Conservation (phyloP, 2,888 invertebrate species). For the Aphrophora alni region DNA sequence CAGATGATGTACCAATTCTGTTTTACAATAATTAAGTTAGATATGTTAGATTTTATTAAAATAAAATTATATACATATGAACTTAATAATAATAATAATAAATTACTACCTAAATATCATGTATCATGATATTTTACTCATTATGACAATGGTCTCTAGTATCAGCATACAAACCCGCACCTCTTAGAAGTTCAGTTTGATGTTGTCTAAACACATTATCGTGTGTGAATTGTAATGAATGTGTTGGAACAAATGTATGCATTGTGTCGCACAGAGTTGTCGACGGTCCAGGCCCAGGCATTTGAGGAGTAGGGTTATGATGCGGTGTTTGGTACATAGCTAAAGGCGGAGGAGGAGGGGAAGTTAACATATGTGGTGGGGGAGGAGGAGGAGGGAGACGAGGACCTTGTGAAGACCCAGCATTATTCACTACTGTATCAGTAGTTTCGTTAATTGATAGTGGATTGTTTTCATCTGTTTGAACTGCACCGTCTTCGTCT, state of each 20-base stretch:
- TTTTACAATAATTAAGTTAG: neutral
- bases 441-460: neutral
- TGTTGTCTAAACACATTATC: slow-evolving; percentile 28
- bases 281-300: neutral
- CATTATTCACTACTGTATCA: neutral
- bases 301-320: neutral
- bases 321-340: neutral
- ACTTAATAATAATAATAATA: neutral
- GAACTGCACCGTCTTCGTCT: neutral
- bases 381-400: neutral
- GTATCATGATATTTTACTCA: slow-evolving; percentile 13
- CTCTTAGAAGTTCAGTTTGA: slow-evolving; percentile 24
- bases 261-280: neutral
- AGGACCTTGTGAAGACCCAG: neutral
- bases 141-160: slow-evolving; percentile 32
- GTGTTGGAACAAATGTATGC: neutral
- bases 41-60: neutral
- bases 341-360: neutral
- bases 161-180: slow-evolving; percentile 34
- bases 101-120: neutral
- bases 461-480: neutral
- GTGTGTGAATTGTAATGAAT: neutral
- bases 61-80: neutral
- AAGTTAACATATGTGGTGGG: neutral
- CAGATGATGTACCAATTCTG: too few species aligned